Evolutionary conservation across 2,797 vertebrate genomes (phyloP), one percentile per base, ranked within the genome.

Genomic region (Hippocampus kuda): DNA sequence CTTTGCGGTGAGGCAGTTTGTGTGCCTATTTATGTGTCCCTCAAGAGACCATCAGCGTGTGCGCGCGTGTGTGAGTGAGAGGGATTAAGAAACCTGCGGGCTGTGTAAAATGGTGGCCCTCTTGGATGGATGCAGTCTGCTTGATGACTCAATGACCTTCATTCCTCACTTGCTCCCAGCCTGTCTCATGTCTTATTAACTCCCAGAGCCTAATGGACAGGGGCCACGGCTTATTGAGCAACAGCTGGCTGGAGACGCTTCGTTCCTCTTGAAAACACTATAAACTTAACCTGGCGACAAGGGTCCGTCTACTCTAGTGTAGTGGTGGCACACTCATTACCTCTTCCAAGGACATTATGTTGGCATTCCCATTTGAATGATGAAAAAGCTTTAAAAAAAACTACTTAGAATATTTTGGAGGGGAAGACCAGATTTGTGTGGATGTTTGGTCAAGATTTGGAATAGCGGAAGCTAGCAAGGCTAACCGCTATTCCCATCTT

Each of bases 181-280:
- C 84, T 85, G 88, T 89, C 87, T 90, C 84, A 89, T 87, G 87
- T 91, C 86, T 88, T 88, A 91, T 90, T 92, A 90, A 86, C 86
- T 87, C 79, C 74, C 85, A 74, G 73, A 77, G 87, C 82, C 84
- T 90, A 88, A 89, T 90, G 87, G 88, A 91, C 81, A 77, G 72
- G 69, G 85, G 80, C 82, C 81, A 88, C 62, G 84, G 87, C 86
- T 90, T 90, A 90, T 88, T 90, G 88, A 88, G 78, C 86, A 88
- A 85, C 88, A 89, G 87, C 88, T 88, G 86, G 80, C 77, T 56
- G 59, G 71, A 49, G 78, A 85, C 48, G 57, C 74, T 74, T 76
- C 61, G 62, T 77, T 84, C 86, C 83, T 84, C 81, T 77, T 72
- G 51, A 85, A 84, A 84, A 87, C 78, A 78, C 77, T 46, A 73